These are phyloP conservation scores for Semibalanus balanoides DNA, from an alignment of 1,140 invertebrate species.

Conservation along the genomic window DNA sequence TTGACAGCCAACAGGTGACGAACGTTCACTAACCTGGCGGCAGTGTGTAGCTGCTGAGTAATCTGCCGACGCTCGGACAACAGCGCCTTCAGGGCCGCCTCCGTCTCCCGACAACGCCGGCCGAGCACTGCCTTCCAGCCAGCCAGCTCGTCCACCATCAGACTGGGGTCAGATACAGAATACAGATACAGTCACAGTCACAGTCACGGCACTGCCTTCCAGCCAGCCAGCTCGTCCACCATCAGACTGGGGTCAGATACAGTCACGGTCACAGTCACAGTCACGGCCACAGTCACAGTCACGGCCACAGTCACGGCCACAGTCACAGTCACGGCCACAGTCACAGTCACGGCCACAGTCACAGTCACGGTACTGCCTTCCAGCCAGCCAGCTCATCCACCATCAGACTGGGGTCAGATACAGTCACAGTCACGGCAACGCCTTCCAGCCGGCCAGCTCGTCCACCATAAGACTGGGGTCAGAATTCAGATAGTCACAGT, in stretches of 20 bases:
- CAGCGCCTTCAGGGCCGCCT: constrained; percentile 53
- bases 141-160: constrained; percentile 79
- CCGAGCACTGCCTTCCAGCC: constrained; percentile 54
- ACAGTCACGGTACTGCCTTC: no score
- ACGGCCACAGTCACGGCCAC: neutral
- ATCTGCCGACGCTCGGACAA: constrained; percentile 55
- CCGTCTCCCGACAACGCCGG: constrained; percentile 56
- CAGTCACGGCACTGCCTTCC: constrained; percentile 49
- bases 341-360: neutral
- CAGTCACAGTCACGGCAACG: constrained; percentile 32
- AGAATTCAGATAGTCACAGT: neutral
- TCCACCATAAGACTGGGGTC: constrained; percentile 64
- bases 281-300: no score
- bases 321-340: no score
- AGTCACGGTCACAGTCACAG: neutral
- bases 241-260: constrained; percentile 46
- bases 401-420: constrained; percentile 39
- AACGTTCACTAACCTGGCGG: constrained; percentile 47
- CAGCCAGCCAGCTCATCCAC: no score
- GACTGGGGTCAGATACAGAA: constrained; percentile 34
- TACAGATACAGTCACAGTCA: neutral
- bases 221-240: constrained; percentile 72
- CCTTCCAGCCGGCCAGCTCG: constrained; percentile 71
- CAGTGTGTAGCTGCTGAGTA: constrained; percentile 50
- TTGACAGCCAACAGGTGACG: no score